Evolutionary conservation across 2,888 invertebrate species (phyloP), one percentile per base, ranked within the genome.

Genomic region (Hemicrepidius hirtus): DNA sequence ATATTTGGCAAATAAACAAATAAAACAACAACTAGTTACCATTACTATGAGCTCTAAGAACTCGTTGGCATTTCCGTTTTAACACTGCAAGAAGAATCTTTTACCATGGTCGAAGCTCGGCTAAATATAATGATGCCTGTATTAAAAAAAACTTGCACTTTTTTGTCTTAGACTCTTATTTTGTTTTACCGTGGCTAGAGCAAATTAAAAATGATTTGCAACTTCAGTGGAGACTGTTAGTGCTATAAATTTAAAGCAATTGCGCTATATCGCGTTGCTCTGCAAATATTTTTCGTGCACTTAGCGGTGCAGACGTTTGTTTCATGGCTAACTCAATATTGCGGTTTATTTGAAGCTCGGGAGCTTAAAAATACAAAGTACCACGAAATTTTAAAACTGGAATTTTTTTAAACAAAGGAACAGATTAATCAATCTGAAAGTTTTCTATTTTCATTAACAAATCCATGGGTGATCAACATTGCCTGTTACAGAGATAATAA

Each of bases 191-290:
- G 53, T 41, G 16, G 66, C 41, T 16, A 37, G 37, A 24, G 37
- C 35, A 59, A 67, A 59, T 67, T 59, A 57, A 32, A 67, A 65
- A 53, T 65, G 35, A 65, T 65, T 65, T 59, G 57, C 67, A 60
- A 57, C 44, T 35, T 28, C 20, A 32, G 40, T 24, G 41, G 20
- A 18, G 55, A 46, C 67, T 46, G 46, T 59, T 67, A 67, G 57
- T 46, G 40, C 49, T 59, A 67, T 67, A 67, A 67, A 57, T 67
- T 67, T 24, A 16, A 44, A 46, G 35, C 12, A 67, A 59, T 21
- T 59, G 46, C 67, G 21, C 44, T n/a, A n/a, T n/a, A n/a, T n/a
- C n/a, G n/a, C n/a, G n/a, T n/a, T 65, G 66, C 66, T 66, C 40
- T 57, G 24, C 57, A 66, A 57, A 57, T 44, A 63, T 63, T 63